phyloP scores from a whole-genome alignment of 2,888 invertebrate species.

The Lampropteryx suffumata region DNA sequence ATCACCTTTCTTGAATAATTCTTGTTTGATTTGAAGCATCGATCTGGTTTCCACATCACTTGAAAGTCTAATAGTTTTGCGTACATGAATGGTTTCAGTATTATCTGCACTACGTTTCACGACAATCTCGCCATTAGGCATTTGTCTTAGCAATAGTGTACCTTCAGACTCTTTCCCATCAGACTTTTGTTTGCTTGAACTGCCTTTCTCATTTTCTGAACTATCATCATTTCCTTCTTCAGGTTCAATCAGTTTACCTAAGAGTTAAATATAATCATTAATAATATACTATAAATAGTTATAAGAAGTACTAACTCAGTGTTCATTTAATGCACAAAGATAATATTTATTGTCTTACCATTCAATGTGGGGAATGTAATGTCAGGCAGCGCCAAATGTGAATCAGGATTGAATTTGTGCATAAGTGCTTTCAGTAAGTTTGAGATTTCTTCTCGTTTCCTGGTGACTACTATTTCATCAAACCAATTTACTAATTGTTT shows the following conservation, averaged over 20 bases:
- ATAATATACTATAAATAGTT: too few relatives aligned
- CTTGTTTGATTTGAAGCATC: constrained; percentile 71
- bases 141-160: constrained; percentile 73
- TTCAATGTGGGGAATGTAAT: constrained; percentile 90
- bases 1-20: constrained; percentile 71
- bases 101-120: constrained; percentile 67
- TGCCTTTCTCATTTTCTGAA: constrained; percentile 64
- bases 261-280: constrained; percentile 18
- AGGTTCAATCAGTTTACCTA: constrained; percentile 84
- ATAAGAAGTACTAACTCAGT: too few relatives aligned
- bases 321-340: too few relatives aligned
- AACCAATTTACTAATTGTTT: constrained; percentile 94
- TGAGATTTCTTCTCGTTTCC: constrained; percentile 94
- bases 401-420: constrained; percentile 87
- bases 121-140: constrained; percentile 69
- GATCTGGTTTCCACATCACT: constrained; percentile 74
- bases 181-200: constrained; percentile 41
- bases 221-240: constrained; percentile 83
- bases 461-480: constrained; percentile 90
- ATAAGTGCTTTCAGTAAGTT: constrained; percentile 89
- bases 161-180: constrained; percentile 63
- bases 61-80: constrained; percentile 73
- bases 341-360: constrained; percentile 65
- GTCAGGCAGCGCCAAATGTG: constrained; percentile 85
- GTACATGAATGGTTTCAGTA: constrained; percentile 66